Conservation (phyloP, 2,113 vertebrate species). For the Gracilinanus agilis region DNA sequence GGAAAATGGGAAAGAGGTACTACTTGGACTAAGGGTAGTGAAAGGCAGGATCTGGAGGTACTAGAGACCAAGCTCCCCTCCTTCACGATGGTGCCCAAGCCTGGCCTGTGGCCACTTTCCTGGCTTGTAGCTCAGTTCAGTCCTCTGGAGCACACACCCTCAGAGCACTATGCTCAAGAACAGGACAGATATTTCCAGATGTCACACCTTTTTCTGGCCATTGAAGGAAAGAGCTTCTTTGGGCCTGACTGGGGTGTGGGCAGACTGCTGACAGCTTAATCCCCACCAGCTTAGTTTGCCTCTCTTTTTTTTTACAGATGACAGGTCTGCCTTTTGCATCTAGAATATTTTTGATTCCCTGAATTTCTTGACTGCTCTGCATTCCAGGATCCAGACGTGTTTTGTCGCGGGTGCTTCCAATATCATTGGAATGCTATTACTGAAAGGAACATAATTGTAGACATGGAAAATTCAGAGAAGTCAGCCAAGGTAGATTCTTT, state of each 20-base stretch:
- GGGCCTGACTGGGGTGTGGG: background rate
- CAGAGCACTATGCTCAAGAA: background rate
- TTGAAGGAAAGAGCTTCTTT: slow-evolving; percentile 22
- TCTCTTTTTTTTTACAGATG: background rate
- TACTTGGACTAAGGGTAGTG: background rate
- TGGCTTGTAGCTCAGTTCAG: background rate
- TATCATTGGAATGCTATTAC: slow-evolving; percentile 3
- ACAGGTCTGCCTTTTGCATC: background rate
- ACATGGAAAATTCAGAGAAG: slow-evolving; percentile 1
- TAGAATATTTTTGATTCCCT: slow-evolving; percentile 5
- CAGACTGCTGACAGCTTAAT: background rate
- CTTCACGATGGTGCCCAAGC: background rate
- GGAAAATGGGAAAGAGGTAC: no score
- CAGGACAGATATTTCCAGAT: background rate
- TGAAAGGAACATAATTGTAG: background rate
- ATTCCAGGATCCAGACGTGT: background rate
- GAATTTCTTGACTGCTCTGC: slow-evolving; percentile 6
- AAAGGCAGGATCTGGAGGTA: background rate
- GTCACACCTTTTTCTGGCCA: slow-evolving; percentile 6
- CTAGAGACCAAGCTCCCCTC: background rate
- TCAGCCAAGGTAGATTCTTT: slow-evolving; percentile 4
- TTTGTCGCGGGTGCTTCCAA: background rate
- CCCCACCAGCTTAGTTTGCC: background rate
- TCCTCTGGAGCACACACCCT: background rate
- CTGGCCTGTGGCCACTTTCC: background rate